These are phyloP conservation scores for Arenaria interpres DNA, from an alignment of 2,113 vertebrate genomes.

Conservation along the genomic window DNA sequence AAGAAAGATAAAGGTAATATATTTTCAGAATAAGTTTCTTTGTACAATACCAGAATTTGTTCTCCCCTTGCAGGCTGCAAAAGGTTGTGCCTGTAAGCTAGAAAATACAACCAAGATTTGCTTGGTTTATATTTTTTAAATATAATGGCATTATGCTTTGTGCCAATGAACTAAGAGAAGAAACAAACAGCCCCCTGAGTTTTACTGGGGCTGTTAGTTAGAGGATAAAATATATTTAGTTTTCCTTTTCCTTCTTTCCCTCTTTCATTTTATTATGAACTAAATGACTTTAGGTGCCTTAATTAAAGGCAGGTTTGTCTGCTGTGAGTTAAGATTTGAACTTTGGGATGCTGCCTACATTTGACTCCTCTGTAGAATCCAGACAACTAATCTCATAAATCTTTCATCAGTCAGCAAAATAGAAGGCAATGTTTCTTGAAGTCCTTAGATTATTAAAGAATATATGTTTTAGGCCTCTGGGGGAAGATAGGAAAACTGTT, in stretches of 20 bases:
- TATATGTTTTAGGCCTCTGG: not conserved
- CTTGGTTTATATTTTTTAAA: not conserved
- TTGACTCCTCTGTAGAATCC: not conserved
- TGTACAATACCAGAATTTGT: not conserved
- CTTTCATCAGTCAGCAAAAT: not conserved
- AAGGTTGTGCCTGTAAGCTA: not conserved
- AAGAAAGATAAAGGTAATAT: slow-evolving; percentile 75
- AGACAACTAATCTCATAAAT: not conserved
- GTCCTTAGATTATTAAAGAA: not conserved
- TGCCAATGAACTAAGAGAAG: not conserved
- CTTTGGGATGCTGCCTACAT: not conserved
- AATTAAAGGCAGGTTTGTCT: not conserved
- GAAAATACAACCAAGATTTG: not conserved
- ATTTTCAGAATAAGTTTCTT: not conserved
- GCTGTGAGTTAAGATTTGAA: not conserved
- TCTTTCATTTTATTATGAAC: not conserved
- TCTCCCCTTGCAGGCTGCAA: not conserved
- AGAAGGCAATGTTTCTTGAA: not conserved
- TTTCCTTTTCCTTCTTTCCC: not conserved
- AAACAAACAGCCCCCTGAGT: not conserved
- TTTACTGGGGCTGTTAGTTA: not conserved
- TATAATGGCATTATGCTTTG: not conserved
- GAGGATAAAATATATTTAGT: not conserved
- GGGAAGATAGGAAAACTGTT: not conserved
- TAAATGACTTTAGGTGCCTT: not conserved